A percentile compares a stretch with the other conserved stretches of the same genome.
These are phyloP conservation scores for Excalfactoria chinensis DNA, from an alignment of 2,113 vertebrate species.

Conservation along the genomic window DNA sequence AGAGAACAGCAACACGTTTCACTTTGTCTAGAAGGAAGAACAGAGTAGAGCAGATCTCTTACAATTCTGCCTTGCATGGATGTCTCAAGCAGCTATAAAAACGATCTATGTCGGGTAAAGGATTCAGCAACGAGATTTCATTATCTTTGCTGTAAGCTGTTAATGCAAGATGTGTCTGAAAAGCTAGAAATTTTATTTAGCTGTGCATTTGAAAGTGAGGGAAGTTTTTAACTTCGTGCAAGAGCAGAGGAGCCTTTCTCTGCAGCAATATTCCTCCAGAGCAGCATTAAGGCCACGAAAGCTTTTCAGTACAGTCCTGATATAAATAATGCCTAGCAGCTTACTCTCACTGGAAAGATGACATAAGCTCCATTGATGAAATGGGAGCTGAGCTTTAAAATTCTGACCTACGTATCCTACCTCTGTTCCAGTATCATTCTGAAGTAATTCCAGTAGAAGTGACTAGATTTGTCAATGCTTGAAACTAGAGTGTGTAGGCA, in stretches of 20 bases:
- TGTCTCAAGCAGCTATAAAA: background rate
- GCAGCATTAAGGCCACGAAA: background rate
- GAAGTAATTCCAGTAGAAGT: background rate
- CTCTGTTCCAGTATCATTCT: background rate
- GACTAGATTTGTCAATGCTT: background rate
- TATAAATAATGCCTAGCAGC: background rate
- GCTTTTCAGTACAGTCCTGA: background rate
- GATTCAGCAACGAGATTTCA: background rate
- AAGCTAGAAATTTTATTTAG: background rate
- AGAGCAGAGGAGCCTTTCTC: background rate
- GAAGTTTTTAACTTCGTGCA: background rate
- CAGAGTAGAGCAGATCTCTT: background rate
- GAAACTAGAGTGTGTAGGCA: background rate
- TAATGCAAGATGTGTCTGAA: background rate
- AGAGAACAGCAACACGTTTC: background rate
- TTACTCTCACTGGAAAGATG: background rate
- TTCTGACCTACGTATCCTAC: background rate
- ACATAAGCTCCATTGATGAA: background rate
- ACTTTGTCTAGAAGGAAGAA: background rate
- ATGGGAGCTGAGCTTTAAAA: background rate
- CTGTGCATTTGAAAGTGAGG: fast-evolving
- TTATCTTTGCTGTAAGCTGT: background rate
- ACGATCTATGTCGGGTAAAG: background rate
- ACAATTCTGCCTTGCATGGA: background rate
- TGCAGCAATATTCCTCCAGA: background rate